Evolutionary conservation across 2,113 vertebrate genomes (phyloP), one percentile per base, ranked within the genome.

Genomic region (Actenoides lindsayi): DNA sequence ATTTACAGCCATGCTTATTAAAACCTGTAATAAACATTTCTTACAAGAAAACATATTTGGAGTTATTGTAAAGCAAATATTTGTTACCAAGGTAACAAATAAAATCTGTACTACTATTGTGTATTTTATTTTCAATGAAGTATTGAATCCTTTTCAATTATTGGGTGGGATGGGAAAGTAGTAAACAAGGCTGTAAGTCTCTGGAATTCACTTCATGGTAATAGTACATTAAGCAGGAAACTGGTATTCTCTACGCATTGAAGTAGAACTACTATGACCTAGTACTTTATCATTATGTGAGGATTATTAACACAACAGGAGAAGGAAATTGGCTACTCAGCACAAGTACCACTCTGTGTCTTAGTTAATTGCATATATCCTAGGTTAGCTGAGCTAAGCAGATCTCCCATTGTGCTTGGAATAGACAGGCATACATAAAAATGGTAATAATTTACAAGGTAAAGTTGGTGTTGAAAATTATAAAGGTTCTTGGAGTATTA

Each of bases 161-260:
- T 81, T 97, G 28, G 50, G 41, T 95, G 79, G 95, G 87, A 97
- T 91, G 25, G 48, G 46, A 95, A 95, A 83, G 71, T 80, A 93
- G 83, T 94, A 95, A 97, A 97, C 93, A 98, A 89, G 46, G 53
- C 41, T 95, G 88, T 96, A 97, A 96, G 97, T 97, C 94, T 97
- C 78, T 44, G 15, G 57, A 90, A 95, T 97, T 92, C 21, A 5
- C 74, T 96, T 79, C 74, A 44, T 69, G 39, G 46, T 96, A 95
- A 97, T 81, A 94, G 76, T 37, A 39, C 83, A 87, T 96, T 94
- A 97, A 97, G 73, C 68, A 96, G 64, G 73, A 75, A 95, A 94
- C 91, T 46, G 69, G 83, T 93, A 88, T 83, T 86, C 63, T 97
- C 90, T n/a, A 93, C 2, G 65, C 39, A 83, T 25, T 46, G 74